Evolutionary conservation across 2,888 invertebrate genomes (phyloP), one percentile per base, ranked within the genome.

Genomic region (Noctua pronuba): DNA sequence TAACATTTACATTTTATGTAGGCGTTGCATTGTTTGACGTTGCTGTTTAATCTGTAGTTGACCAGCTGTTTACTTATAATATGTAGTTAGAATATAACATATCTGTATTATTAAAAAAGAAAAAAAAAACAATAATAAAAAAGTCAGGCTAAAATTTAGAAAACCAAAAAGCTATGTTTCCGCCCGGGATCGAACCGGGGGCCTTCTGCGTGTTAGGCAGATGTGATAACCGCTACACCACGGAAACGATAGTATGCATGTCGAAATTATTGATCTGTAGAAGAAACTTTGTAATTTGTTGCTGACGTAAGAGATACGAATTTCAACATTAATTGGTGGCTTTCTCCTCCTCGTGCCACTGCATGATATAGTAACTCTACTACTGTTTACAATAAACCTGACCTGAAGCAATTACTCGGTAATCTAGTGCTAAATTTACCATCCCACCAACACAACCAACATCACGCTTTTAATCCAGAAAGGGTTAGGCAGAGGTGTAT

Each of bases 221-320:
- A 98, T 98, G 98, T 98, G 98, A 98, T 98, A 98, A 98, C 98
- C 98, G 98, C 98, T 98, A 98, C 98, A 98, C 98, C 98, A 98
- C 98, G 88, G 88, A 88, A 88, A 88, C 97, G 97, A 90, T 92
- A 41, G 0, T 0, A 0, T 0, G 0, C 0, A 0, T 0, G 0
- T 0, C 0, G 31, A 78, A 78, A 78, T 72, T 80, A 21, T 72
- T 21, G 31, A 16, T 21, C 7, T 0, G 1, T 64, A 52, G 1
- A 72, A 38, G 3, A 49, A 60, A 64, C 21, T 6, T 13, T 5
- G 1, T 16, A 0, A 49, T 10, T 24, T 13, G 1, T 38, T 41
- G 2, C 0, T 41, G 67, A 46, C 28, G 67, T 46, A 28, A 21
- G 18, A 21, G 21, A 28, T 4, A 52, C 21, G 16, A 24, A 24